Evolutionary conservation across 2,797 vertebrate species (phyloP).

Genomic region (Eulemur mongoz): DNA sequence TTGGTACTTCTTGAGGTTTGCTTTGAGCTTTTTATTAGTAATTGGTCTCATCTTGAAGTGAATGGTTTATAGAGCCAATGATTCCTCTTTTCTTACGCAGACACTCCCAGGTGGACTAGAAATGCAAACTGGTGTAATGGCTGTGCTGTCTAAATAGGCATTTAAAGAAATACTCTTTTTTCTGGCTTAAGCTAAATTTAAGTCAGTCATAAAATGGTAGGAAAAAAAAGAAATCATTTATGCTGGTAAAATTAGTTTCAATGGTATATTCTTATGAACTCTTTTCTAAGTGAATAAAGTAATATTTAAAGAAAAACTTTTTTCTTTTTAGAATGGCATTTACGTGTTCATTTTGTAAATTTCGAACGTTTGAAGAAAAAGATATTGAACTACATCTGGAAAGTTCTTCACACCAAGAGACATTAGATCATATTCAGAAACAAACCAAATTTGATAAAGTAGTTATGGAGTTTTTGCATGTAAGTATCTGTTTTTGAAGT

Average conservation of each 20-base stretch:
- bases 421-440: conserved; percentile 91
- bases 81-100: not conserved
- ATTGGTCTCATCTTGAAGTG: not conserved
- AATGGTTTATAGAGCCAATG: not conserved
- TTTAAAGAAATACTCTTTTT: not conserved
- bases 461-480: conserved; percentile 91
- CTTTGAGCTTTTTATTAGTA: not conserved
- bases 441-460: conserved; percentile 92
- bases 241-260: conserved; percentile 47
- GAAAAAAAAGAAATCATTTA: conserved; percentile 3
- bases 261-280: conserved; percentile 5
- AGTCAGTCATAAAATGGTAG: not conserved
- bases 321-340: conserved; percentile 88
- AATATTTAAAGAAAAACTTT: conserved; percentile 44
- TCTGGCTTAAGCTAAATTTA: not conserved
- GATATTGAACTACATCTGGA: conserved; percentile 91
- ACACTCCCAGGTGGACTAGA: not conserved
- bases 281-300: not conserved
- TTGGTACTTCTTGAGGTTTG: not conserved
- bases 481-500: conserved; percentile 81
- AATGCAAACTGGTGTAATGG: not conserved
- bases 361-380: conserved; percentile 91
- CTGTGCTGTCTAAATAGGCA: not conserved
- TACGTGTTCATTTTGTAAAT: conserved; percentile 93
- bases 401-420: conserved; percentile 89